Conservation (phyloP, 2,113 vertebrate species). For the Urocolius indicus region DNA sequence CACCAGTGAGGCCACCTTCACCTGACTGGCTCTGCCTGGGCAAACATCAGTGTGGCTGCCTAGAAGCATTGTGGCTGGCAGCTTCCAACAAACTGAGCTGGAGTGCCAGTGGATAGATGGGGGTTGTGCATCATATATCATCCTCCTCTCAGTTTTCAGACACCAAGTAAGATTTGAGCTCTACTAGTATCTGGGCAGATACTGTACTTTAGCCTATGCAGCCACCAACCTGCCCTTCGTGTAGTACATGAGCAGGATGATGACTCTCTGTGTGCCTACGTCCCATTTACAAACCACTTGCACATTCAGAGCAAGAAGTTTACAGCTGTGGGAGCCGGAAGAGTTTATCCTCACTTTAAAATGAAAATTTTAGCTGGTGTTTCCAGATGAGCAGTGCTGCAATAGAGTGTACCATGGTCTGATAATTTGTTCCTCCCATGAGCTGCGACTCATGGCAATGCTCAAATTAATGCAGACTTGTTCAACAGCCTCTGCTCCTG, state of each 20-base stretch:
- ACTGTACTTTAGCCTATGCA: background rate
- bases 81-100: background rate
- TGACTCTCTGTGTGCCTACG: background rate
- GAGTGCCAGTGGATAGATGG: background rate
- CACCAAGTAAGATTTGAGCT: background rate
- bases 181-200: background rate
- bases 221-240: background rate
- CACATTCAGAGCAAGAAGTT: background rate
- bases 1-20: background rate
- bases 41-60: fast-evolving
- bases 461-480: background rate
- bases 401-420: background rate
- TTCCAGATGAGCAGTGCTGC: fast-evolving
- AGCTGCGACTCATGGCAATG: background rate
- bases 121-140: background rate
- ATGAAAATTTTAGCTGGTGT: background rate
- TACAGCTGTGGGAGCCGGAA: background rate
- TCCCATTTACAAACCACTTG: background rate
- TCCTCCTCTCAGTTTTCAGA: background rate
- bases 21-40: background rate
- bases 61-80: fast-evolving
- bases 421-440: background rate
- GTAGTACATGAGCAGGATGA: background rate
- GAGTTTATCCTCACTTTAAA: background rate
- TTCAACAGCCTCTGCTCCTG: conserved; percentile 15